Evolutionary conservation across 2,888 invertebrate species (phyloP).

Genomic region (Monopis laevigella): DNA sequence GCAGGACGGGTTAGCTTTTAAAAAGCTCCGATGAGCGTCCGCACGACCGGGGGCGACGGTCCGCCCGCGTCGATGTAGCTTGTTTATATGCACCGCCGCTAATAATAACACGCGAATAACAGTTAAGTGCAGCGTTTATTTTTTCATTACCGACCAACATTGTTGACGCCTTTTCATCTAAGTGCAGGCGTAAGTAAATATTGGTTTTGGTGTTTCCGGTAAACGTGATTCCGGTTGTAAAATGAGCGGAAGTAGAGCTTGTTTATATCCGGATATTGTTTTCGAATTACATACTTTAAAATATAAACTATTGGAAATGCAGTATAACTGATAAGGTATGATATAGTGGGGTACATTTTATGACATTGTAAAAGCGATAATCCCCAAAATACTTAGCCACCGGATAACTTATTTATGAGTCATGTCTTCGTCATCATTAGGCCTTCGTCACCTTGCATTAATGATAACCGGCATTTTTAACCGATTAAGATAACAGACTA

Average conservation of each 20-base stretch:
- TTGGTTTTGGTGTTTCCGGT: constrained; percentile 42
- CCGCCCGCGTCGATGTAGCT: constrained; percentile 36
- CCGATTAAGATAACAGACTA: too few species aligned
- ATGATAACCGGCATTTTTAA: too few species aligned
- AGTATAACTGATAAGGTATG: too few species aligned
- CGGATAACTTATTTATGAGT: too few species aligned
- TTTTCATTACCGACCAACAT: constrained; percentile 25
- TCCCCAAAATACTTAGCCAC: too few species aligned
- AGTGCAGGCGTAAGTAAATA: constrained; percentile 31
- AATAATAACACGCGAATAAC: constrained; percentile 58
- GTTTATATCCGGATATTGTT: neutral
- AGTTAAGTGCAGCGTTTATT: constrained; percentile 41
- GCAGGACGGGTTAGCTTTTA: constrained; percentile 63
- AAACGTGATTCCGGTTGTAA: neutral
- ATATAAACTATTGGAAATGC: too few species aligned
- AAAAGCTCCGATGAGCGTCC: constrained; percentile 51
- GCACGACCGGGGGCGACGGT: constrained; percentile 42
- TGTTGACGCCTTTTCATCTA: constrained; percentile 22
- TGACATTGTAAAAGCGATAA: too few species aligned
- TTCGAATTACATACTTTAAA: neutral
- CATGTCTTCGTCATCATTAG: too few species aligned
- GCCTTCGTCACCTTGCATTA: too few species aligned
- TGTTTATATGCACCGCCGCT: constrained; percentile 60
- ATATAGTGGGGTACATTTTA: too few species aligned
- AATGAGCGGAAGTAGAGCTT: constrained; percentile 6